These are phyloP conservation scores for Limnodromus scolopaceus DNA, from an alignment of 2,797 vertebrate species.

Conservation along the genomic window DNA sequence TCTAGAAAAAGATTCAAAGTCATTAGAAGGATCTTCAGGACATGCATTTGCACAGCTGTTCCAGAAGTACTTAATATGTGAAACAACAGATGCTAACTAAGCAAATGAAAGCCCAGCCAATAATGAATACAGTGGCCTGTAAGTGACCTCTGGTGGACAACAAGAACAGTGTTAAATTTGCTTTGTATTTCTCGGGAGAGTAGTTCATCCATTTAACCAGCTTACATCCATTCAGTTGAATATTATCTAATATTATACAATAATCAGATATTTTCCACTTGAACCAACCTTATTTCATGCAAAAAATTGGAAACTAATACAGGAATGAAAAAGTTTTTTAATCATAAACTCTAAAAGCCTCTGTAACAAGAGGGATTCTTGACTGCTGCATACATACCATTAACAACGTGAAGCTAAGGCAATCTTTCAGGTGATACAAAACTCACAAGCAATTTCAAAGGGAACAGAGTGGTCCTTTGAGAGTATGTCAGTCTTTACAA, in stretches of 20 bases:
- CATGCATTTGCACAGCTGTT: neutral
- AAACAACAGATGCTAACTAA: neutral
- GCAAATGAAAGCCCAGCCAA: neutral
- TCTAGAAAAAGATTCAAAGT: neutral
- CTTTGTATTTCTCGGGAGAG: neutral
- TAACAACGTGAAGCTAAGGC: neutral
- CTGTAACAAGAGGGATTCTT: neutral
- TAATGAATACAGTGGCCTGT: neutral
- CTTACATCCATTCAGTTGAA: neutral
- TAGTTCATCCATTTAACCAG: neutral
- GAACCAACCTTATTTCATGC: neutral
- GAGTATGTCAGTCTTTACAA: neutral
- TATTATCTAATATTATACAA: neutral
- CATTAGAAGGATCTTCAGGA: neutral
- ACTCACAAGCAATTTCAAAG: neutral
- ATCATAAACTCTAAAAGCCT: neutral
- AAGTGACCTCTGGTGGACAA: constrained; percentile 64
- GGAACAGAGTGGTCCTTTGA: neutral
- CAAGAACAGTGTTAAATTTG: neutral
- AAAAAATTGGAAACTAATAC: neutral
- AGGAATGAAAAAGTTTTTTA: neutral
- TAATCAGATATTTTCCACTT: neutral
- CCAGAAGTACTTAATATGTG: neutral
- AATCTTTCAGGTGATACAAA: neutral
- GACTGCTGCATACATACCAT: too few species aligned